A percentile compares a stretch with the other conserved stretches of the same genome.
These are phyloP conservation scores for Caenorhabditis auriculariae DNA, from an alignment of 2,888 invertebrate genomes.

Conservation along the genomic window DNA sequence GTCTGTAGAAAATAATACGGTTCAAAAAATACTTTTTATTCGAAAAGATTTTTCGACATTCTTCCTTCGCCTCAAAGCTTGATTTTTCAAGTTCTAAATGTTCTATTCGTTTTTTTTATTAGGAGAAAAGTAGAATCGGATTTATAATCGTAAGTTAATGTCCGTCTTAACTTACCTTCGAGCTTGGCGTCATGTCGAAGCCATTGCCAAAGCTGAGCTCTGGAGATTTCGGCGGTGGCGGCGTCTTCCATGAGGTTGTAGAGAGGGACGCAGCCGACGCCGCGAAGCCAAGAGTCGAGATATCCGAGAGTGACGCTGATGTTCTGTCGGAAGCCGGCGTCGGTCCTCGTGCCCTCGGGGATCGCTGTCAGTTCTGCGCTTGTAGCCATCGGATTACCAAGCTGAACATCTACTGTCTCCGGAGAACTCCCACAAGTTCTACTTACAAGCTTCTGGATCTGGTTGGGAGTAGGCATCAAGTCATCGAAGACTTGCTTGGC, in stretches of 20 bases:
- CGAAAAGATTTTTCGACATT: not conserved
- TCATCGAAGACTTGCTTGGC: constrained; percentile 56
- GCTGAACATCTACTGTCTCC: constrained; percentile 32
- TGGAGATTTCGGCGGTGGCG: constrained; percentile 77
- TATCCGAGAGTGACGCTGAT: constrained; percentile 74
- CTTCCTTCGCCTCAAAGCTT: not conserved
- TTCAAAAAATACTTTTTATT: not conserved
- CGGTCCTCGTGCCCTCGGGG: constrained; percentile 73
- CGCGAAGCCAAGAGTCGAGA: constrained; percentile 74
- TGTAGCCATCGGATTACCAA: constrained; percentile 4
- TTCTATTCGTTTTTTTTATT: not conserved
- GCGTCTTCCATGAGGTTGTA: constrained; percentile 75
- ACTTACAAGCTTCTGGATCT: constrained; percentile 48
- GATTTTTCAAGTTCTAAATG: not conserved
- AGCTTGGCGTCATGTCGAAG: constrained; percentile 71
- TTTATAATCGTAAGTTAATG: no score
- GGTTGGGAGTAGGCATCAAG: constrained; percentile 48
- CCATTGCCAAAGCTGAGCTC: constrained; percentile 78
- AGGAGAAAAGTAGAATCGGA: not conserved
- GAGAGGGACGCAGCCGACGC: constrained; percentile 73
- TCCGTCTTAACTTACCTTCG: no score
- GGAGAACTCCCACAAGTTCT: no score
- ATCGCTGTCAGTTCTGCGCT: constrained; percentile 63
- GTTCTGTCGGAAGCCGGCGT: constrained; percentile 72
- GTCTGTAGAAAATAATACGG: constrained; percentile 31